phyloP scores from a whole-genome alignment of 1,140 invertebrate genomes.

The Drosophila pachea region DNA sequence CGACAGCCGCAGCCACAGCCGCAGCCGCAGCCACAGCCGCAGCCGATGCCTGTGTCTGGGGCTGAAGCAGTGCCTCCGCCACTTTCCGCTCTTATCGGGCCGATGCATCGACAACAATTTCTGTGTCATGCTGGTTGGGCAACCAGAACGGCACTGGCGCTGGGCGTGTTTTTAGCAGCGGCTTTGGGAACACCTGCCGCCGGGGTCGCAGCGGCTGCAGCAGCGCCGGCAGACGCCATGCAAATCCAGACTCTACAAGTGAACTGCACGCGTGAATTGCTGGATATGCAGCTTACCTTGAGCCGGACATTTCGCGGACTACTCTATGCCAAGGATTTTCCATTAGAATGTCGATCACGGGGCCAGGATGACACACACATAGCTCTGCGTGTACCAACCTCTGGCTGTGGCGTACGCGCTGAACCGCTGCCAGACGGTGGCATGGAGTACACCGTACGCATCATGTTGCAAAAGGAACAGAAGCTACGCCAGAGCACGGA shows the following conservation, averaged over 20 bases:
- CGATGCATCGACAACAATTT: conserved; percentile 59
- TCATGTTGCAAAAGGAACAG: conserved; percentile 86
- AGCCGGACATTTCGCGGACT: conserved; percentile 84
- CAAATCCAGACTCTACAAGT: conserved; percentile 58
- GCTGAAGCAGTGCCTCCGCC: conserved; percentile 14
- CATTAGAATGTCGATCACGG: conserved; percentile 82
- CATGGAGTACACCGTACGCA: conserved; percentile 82
- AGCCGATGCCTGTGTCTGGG: background rate
- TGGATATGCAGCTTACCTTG: conserved; percentile 81
- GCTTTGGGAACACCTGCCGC: conserved; percentile 18
- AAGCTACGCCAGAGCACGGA: conserved; percentile 85
- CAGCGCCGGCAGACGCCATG: conserved; percentile 23
- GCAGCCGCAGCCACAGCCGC: background rate
- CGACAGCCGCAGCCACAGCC: background rate
- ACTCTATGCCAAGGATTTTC: conserved; percentile 85
- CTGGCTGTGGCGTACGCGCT: conserved; percentile 84
- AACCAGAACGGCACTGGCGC: conserved; percentile 58
- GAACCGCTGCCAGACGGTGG: conserved; percentile 79
- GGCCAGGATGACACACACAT: conserved; percentile 79
- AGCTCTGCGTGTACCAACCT: conserved; percentile 82
- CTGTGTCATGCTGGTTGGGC: conserved; percentile 72
- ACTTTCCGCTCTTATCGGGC: conserved; percentile 49
- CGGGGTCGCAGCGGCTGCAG: conserved; percentile 1
- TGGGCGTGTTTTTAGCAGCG: conserved; percentile 15
- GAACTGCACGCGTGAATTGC: conserved; percentile 81